phyloP scores from a whole-genome alignment of 2,797 vertebrate genomes.

The Neosalanx taihuensis region DNA sequence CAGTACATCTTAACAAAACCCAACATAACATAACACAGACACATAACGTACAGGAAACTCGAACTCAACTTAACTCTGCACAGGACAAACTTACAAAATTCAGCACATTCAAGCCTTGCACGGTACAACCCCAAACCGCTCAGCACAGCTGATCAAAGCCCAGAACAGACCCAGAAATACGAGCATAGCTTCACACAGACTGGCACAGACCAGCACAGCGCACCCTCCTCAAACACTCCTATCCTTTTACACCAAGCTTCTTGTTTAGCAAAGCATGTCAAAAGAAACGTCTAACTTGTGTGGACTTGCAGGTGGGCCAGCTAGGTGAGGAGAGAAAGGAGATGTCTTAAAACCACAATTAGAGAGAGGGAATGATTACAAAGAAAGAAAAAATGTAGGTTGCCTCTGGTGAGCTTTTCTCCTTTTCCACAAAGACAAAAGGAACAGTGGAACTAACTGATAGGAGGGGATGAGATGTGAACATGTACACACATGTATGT shows the following conservation, averaged over 20 bases:
- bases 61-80: too few relatives aligned
- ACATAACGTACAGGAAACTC: too few relatives aligned
- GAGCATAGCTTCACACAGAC: conserved; percentile 27
- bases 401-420: conserved; percentile 10
- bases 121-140: too few relatives aligned
- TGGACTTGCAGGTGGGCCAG: conserved; percentile 5
- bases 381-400: conserved; percentile 9
- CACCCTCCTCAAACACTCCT: neutral
- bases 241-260: neutral
- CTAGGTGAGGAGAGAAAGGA: conserved; percentile 25
- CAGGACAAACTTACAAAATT: too few relatives aligned
- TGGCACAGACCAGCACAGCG: conserved; percentile 21
- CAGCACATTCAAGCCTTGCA: too few relatives aligned
- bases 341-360: conserved; percentile 34
- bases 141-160: too few relatives aligned
- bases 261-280: conserved; percentile 9
- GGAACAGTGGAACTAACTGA: conserved; percentile 8
- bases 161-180: neutral
- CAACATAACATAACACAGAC: too few relatives aligned
- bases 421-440: conserved; percentile 27
- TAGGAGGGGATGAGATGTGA: neutral
- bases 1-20: too few relatives aligned
- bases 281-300: conserved; percentile 4
- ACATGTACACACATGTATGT: neutral
- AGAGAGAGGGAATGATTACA: conserved; percentile 16